Evolutionary conservation across 2,888 invertebrate genomes (phyloP), one percentile per base, ranked within the genome.

Genomic region (Tanaodytes sp.): DNA sequence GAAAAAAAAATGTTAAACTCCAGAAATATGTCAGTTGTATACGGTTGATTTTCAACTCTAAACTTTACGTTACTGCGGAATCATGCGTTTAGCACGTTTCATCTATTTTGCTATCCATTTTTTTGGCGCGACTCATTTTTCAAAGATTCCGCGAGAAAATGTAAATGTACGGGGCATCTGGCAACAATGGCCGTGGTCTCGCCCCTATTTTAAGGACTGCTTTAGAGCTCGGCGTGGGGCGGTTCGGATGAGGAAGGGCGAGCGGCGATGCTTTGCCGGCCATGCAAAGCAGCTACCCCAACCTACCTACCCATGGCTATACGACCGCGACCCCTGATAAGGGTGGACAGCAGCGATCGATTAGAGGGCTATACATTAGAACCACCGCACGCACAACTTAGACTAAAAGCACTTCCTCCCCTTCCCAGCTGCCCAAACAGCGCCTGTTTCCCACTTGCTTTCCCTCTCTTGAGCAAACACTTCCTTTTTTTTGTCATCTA

Each of bases 261-360:
- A 64, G 59, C 68, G 71, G 19, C 72, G 59, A 66, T 74, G 78
- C 76, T 76, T 79, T 77, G 79, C 80, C 80, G 81, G 80, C 81
- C 82, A 82, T 82, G 80, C 81, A 82, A 82, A 82, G 80, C 81
- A 79, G 80, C 74, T 70, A 73, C 71, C 73, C 76, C 73, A 58
- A 73, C 74, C 74, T 68, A 71, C 74, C 74, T 68, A 71, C 65
- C 62, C 52, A 54, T 68, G 68, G 49, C 62, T 57, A 45, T 62
- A 65, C 67, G 71, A 64, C 67, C 73, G 65, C 67, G 70, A 70
- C 71, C 74, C 72, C 84, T 85, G 84, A 85, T 85, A 84, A 85
- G 84, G 84, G 84, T 84, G 84, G 84, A 84, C 84, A 85, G 84
- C 83, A 80, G 80, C 84, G 84, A 85, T 85, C 84, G 84, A 85